Base-by-base conservation (phyloP, 2,888 invertebrate species). In the Orthosia gothica region DNA sequence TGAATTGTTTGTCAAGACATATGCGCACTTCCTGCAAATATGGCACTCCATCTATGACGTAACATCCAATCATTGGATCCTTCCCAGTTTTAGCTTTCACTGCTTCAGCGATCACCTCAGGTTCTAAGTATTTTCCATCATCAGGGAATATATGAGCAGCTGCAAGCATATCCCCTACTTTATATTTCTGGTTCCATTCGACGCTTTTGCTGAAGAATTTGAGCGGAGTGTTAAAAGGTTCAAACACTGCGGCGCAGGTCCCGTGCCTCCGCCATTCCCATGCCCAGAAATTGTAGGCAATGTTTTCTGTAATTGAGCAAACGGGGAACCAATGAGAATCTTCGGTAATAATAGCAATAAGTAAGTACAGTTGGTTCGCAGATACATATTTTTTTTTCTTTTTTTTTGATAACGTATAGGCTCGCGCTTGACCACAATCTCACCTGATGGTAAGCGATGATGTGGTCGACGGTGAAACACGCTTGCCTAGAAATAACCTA, bases 191-290 rank as follows among this genome's bases (percentile, higher is more conserved):
- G 18, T 72, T 72, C 52, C 20, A 72, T 72, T 72, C 72, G 45
- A 72, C 32, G 61, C 72, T 52, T 47, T 73, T 73, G 32, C 52
- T 72, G 61, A 72, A 72, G 47, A 72, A 72, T 61, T 72, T 72
- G 18, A 72, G 18, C 2, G 52, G 59, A 16, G 72, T 72, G 20
- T 61, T 61, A 32, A 72, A 61, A 47, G 61, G 72, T 32, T 52
- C 45, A 3, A 61, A 47, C 5, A 20, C 13, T 47, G 61, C 26
- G 2, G 72, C 72, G 32, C 72, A 72, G 2, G 72, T 72, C 12
- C 61, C 72, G 18, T 72, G 72, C 15, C 18, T 61, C 15, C 0
- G 20, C 72, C 72, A 72, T 72, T 72, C 72, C 45, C 47, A 52
- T 0, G 18, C 0, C 72, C 72, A 72, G 32, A 72, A 72, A 0